Evolutionary conservation across 1,140 invertebrate genomes (phyloP).

Genomic region (Drosophila pachea): DNA sequence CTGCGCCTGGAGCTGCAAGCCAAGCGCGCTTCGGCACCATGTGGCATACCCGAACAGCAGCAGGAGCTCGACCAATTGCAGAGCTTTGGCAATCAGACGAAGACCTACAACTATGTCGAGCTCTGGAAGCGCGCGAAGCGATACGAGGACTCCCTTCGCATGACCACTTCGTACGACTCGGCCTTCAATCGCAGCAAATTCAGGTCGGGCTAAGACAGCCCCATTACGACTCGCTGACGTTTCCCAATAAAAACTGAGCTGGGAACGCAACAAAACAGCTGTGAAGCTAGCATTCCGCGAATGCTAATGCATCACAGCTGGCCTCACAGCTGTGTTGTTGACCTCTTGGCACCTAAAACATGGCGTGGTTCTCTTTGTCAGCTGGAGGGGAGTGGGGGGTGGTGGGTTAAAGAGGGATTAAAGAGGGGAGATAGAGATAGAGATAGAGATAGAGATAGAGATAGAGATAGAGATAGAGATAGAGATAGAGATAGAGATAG

Average conservation of each 20-base stretch:
- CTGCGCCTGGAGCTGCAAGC: neutral
- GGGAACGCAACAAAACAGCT: constrained; percentile 13
- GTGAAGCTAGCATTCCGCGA: constrained; percentile 6
- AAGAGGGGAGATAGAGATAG: no score
- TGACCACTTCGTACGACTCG: constrained; percentile 36
- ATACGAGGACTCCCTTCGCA: neutral
- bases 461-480: no score
- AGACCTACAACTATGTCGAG: constrained; percentile 24
- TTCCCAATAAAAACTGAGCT: constrained; percentile 4
- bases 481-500: no score
- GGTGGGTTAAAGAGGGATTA: no score
- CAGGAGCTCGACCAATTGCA: constrained; percentile 37
- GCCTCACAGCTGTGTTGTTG: constrained; percentile 19
- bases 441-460: no score
- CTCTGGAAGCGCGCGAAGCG: neutral
- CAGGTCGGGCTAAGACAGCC: no score
- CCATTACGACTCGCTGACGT: no score
- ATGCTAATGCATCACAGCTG: neutral
- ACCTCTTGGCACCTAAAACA: neutral
- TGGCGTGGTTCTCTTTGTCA: neutral
- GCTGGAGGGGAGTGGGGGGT: no score
- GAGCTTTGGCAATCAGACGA: constrained; percentile 47
- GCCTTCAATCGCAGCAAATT: constrained; percentile 7
- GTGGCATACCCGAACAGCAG: neutral
- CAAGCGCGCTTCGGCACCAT: neutral